A percentile compares a stretch with the other conserved stretches of the same genome.
These are phyloP conservation scores for Mus spicilegus DNA, from an alignment of 2,113 vertebrate genomes.

Conservation along the genomic window DNA sequence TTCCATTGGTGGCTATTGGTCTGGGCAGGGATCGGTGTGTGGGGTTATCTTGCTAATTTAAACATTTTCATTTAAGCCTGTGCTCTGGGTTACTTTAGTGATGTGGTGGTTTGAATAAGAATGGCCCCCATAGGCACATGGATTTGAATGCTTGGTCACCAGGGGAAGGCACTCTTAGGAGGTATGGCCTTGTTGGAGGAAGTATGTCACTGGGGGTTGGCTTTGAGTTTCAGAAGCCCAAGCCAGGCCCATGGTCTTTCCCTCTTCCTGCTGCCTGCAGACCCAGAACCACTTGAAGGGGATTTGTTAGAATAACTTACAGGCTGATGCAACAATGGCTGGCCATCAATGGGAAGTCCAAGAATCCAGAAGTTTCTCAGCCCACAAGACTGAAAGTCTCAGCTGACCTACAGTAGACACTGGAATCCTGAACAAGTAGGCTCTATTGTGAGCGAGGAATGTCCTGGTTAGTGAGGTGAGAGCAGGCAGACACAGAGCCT, in stretches of 20 bases:
- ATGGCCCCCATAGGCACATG: neutral
- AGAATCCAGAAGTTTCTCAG: neutral
- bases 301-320: neutral
- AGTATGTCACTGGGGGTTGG: neutral
- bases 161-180: neutral
- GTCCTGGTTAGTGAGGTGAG: neutral
- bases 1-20: neutral
- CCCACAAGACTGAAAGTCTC: neutral
- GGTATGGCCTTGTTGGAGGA: neutral
- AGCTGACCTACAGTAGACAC: neutral
- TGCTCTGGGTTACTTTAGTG: neutral
- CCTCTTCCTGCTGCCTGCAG: neutral
- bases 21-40: neutral
- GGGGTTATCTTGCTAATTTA: neutral
- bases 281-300: neutral
- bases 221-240: neutral
- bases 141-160: neutral
- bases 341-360: neutral
- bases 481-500: neutral
- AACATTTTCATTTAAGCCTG: neutral
- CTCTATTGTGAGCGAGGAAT: neutral
- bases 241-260: neutral
- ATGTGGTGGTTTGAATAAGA: neutral
- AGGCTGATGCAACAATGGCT: neutral
- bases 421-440: neutral